Conservation (phyloP, 2,888 invertebrate species). For the Cryptus armator region DNA sequence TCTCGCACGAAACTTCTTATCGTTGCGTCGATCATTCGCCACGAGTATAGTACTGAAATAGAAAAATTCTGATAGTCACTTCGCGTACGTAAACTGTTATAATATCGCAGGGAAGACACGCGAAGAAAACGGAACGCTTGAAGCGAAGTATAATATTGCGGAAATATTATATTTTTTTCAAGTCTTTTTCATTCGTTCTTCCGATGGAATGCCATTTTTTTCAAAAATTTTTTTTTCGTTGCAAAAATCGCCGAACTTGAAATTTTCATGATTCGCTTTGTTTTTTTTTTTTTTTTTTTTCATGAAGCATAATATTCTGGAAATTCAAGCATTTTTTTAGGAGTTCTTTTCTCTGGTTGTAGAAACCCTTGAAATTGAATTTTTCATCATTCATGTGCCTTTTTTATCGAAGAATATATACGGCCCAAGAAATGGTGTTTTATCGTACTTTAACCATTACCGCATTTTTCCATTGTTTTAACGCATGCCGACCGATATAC, state of each 20-base stretch:
- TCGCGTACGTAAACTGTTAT: slow-evolving; percentile 13
- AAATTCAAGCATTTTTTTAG: no score
- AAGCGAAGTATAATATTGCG: no score
- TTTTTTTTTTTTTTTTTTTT: no score
- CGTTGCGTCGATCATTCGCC: slow-evolving; percentile 44
- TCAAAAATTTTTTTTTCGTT: no score
- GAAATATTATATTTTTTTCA: no score
- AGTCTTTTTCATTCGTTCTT: no score
- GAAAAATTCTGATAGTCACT: slow-evolving; percentile 55
- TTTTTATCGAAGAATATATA: slow-evolving; percentile 20
- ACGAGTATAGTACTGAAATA: not conserved
- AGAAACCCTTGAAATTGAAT: not conserved
- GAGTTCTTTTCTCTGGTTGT: no score
- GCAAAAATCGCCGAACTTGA: no score
- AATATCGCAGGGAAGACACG: slow-evolving; percentile 28
- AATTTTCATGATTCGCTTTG: no score
- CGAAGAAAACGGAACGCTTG: no score
- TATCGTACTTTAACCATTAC: slow-evolving; percentile 74
- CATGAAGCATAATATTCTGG: no score
- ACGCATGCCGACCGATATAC: slow-evolving; percentile 82
- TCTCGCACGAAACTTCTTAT: slow-evolving; percentile 58
- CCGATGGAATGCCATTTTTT: no score
- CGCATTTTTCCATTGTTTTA: slow-evolving; percentile 79
- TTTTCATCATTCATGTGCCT: slow-evolving; percentile 13
- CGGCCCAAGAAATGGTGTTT: slow-evolving; percentile 41